Conservation (phyloP, 2,113 vertebrate genomes). For the Riparia riparia region DNA sequence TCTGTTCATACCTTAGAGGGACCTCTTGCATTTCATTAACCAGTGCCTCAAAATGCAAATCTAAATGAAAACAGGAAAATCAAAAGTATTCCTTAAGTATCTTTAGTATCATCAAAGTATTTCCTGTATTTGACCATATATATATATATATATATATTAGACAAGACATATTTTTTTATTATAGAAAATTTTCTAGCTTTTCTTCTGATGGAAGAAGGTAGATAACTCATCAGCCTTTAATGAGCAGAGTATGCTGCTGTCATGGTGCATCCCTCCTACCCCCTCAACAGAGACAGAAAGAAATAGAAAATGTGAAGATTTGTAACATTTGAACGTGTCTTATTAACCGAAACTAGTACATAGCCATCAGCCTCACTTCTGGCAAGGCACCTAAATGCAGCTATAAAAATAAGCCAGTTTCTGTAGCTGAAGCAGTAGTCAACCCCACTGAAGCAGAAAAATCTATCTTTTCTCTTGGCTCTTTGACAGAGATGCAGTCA, state of each 20-base stretch:
- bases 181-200: not conserved
- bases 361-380: slow-evolving; percentile 30
- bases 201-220: not conserved
- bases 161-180: not conserved
- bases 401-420: slow-evolving; percentile 10
- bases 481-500: slow-evolving; percentile 29
- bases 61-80: not conserved
- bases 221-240: not conserved
- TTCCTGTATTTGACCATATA: not conserved
- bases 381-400: slow-evolving; percentile 18
- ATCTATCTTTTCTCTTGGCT: slow-evolving; percentile 54
- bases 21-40: not conserved
- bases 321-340: not conserved
- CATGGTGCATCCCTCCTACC: not conserved
- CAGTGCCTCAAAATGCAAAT: not conserved
- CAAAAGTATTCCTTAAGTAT: not conserved
- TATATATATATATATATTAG: not conserved
- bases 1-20: not conserved
- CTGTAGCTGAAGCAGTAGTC: slow-evolving; percentile 21
- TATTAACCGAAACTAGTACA: not conserved
- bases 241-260: not conserved
- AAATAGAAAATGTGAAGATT: not conserved
- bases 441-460: slow-evolving; percentile 1
- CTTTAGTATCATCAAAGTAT: not conserved
- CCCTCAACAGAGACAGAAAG: not conserved